Base-by-base conservation (phyloP, 2,797 vertebrate species). In the Tenualosa thibaudeaui region DNA sequence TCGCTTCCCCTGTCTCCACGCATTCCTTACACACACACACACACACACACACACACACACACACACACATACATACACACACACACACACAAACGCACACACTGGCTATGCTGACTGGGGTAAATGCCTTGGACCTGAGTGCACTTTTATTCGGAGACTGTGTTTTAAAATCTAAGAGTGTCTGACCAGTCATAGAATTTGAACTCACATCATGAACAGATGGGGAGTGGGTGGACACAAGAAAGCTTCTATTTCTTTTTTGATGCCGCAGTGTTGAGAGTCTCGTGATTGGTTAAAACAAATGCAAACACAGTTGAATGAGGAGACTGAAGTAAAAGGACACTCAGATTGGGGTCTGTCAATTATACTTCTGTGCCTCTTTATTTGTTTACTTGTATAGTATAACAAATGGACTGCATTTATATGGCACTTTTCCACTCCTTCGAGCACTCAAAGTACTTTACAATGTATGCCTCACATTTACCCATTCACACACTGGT, bases 141-240 rank as follows among this genome's bases (percentile, higher is more conserved):
- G 10, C 62, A 68, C 62, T 68, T 68, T 68, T 31, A 68, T 10
- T 68, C 13, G 62, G 62, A 68, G 60, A 65, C n/a, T 5, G 24
- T 5, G 62, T 10, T 31, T 68, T 37, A 15, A 40, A 71, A 71
- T 37, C 65, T 31, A 15, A 37, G 65, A 37, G 65, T 71, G 65
- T 13, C 65, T 37, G 26, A 4, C 37, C 65, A 71, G 26, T 71
- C 65, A 60, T 8, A 71, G 31, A 71, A 31, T 71, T 71, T 37
- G 60, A 26, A 24, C 24, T 65, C 10, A 24, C 24, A 10, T 65
- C 26, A 71, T 26, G 37, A 37, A 71, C 65, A 71, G 65, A 71
- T 71, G 65, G 65, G 37, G 65, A 71, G 65, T 71, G 65, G 65
- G 65, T 40, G 65, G 65, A 15, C 13, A 71, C 65, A 71, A 71